Conservation (phyloP, 1,140 invertebrate genomes). For the Temnothorax longispinosus region DNA sequence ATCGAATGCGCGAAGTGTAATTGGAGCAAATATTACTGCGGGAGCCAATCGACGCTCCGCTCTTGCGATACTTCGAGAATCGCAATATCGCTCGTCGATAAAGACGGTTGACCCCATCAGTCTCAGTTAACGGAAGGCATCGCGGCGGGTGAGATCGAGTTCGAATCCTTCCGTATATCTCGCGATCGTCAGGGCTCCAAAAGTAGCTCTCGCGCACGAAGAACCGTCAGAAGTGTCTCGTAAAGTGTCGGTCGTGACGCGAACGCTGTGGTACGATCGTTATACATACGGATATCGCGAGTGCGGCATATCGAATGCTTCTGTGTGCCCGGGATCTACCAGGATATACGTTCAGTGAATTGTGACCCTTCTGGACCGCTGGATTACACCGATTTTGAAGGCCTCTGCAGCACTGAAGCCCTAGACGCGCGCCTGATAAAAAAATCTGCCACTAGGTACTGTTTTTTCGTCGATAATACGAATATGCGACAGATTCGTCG, state of each 20-base stretch:
- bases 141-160: background rate
- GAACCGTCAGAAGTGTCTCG: background rate
- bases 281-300: background rate
- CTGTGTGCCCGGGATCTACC: background rate
- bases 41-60: too few species aligned
- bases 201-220: background rate
- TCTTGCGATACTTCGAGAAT: conserved; percentile 23
- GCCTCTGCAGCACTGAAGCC: background rate
- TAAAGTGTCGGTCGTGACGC: background rate
- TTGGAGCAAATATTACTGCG: too few species aligned
- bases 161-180: background rate
- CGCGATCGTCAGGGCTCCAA: background rate
- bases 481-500: background rate
- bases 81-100: background rate
- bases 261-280: background rate
- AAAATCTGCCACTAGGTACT: background rate
- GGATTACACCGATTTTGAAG: background rate
- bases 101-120: background rate
- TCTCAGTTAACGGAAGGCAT: background rate
- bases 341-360: background rate
- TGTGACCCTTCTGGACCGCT: background rate
- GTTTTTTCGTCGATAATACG: background rate
- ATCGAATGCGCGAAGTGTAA: background rate
- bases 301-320: background rate
- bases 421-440: background rate